A percentile compares a stretch with the other conserved stretches of the same genome.
phyloP scores from a whole-genome alignment of 2,797 vertebrate species.

The Schizopygopsis pylzovi region DNA sequence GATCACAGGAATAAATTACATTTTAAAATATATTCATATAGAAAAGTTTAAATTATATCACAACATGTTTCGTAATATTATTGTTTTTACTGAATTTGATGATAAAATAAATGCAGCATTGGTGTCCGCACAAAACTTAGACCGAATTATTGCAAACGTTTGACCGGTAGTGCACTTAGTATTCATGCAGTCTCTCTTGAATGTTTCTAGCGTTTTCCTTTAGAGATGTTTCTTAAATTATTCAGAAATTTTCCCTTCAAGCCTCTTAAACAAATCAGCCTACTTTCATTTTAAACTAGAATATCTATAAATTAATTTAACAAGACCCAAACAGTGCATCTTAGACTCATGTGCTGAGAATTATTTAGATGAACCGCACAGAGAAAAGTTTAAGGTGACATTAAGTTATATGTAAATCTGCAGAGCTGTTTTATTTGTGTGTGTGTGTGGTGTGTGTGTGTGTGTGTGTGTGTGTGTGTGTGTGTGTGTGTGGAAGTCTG shows the following conservation, averaged over 20 bases:
- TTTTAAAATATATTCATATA: too few species aligned
- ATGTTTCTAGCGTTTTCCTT: neutral
- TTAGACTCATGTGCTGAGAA: neutral
- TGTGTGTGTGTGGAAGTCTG: constrained; percentile 11
- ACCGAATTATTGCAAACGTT: neutral
- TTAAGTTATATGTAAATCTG: constrained; percentile 1
- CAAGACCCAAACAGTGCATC: neutral
- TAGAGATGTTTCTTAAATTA: constrained; percentile 1
- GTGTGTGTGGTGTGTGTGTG: neutral
- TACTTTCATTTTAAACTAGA: constrained; percentile 8
- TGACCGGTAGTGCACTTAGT: neutral
- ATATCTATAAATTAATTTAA: constrained; percentile 20
- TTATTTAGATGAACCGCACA: neutral
- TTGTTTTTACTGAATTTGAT: neutral
- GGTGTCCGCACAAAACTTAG: too few species aligned
- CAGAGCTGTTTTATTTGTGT: neutral
- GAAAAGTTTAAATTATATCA: too few species aligned
- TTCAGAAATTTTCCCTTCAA: neutral
- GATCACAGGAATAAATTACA: too few species aligned
- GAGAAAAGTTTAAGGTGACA: neutral
- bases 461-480: neutral
- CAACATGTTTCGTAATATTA: neutral
- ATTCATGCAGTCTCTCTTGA: neutral
- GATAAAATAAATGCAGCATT: too few species aligned
- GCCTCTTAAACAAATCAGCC: constrained; percentile 9